Base-by-base conservation (phyloP, 2,888 invertebrate species). In the Sinodicranocentrus sp. region DNA sequence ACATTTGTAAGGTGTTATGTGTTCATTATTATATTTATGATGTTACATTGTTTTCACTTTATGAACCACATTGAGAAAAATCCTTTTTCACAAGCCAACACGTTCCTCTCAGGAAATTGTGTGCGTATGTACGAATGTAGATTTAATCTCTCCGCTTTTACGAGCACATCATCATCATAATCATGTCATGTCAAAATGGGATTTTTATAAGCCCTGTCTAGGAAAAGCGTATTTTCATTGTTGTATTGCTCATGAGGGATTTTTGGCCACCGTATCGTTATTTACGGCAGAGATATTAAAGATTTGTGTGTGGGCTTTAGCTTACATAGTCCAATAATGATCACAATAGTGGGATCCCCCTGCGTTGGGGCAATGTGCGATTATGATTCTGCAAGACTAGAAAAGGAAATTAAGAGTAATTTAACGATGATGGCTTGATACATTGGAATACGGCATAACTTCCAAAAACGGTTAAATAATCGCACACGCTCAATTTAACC, bases 181-280 rank as follows among this genome's bases (percentile, higher is more conserved):
- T 28, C 15, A 61, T 17, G 28, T 28, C 61, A 61, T 17, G 61
- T 61, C 61, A 61, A 28, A n/a, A 28, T 23, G 61, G 61, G 61
- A 61, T 61, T 28, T 61, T 26, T 25, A 23, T 57, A 57, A 52
- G 52, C 52, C n/a, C 48, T 48, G 48, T 6, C 48, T 48, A n/a
- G 15, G 10, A 33, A 3, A 33, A 6, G 33, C 33, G 33, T 33
- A 33, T 33, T 33, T 33, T 10, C 33, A 33, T 33, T 33, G n/a
- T n/a, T 48, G 48, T 48, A 48, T 48, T 48, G 15, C 13, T 3
- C 48, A 48, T 48, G 5, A 3, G n/a, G 15, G 48, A 33, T 33
- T 52, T 52, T 52, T 25, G 25, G 57, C 57, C 25, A 23, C 25
- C 57, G 10, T 23, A 3, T 48, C 48, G 3, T n/a, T 48, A 48